Evolutionary conservation across 2,113 vertebrate genomes (phyloP).

Genomic region (Lasiurus cinereus): DNA sequence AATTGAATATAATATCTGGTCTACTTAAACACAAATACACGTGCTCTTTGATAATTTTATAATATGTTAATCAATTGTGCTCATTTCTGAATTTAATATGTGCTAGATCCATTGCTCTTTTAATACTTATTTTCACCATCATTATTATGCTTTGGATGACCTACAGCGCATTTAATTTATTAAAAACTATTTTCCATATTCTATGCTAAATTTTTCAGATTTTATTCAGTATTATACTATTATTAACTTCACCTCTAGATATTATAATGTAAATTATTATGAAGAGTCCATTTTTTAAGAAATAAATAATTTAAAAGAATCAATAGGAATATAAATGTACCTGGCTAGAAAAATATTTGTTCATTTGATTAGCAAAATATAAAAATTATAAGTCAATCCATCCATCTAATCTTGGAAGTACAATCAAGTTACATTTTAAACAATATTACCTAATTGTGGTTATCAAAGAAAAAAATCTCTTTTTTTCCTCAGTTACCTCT

Average conservation of each 20-base stretch:
- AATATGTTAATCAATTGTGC: neutral
- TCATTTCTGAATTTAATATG: constrained; percentile 12
- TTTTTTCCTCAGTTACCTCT: no score
- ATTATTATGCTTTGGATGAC: neutral
- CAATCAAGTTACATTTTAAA: neutral
- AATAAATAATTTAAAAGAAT: neutral
- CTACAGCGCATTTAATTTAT: neutral
- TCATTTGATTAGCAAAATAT: neutral
- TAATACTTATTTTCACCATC: neutral
- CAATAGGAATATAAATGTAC: neutral
- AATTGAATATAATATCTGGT: neutral
- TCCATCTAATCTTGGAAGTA: neutral
- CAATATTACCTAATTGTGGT: neutral
- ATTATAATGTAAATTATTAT: neutral
- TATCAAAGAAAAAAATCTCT: neutral
- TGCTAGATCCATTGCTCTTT: neutral
- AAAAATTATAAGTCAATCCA: neutral
- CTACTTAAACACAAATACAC: neutral
- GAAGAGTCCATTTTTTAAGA: neutral
- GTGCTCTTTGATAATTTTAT: neutral
- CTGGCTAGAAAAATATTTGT: neutral
- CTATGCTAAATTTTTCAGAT: neutral
- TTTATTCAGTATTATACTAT: neutral
- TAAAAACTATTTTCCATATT: neutral
- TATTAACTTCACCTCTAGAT: constrained; percentile 7